Conservation (phyloP, 2,113 vertebrate genomes). For the Cyprinodon variegatus region DNA sequence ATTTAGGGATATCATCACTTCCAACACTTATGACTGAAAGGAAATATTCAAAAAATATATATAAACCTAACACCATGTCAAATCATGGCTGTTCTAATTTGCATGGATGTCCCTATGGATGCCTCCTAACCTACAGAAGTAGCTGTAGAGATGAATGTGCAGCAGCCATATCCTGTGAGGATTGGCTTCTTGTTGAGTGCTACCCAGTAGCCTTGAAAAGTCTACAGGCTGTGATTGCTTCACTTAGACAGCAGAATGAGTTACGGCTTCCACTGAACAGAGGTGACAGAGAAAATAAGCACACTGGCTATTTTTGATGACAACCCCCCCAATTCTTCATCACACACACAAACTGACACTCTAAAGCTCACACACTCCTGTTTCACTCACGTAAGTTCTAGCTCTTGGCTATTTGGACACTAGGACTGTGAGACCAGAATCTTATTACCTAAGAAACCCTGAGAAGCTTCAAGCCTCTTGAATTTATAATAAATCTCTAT, state of each 20-base stretch:
- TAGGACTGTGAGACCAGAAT: slow-evolving; percentile 41
- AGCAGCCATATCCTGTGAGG: slow-evolving; percentile 27
- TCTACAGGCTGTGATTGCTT: slow-evolving; percentile 53
- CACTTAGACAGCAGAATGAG: slow-evolving; percentile 53
- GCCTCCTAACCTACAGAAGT: slow-evolving; percentile 9
- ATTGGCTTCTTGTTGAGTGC: slow-evolving; percentile 50
- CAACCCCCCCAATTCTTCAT: slow-evolving; percentile 24
- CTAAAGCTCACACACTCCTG: slow-evolving; percentile 7
- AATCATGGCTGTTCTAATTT: slow-evolving; percentile 24
- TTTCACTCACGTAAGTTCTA: slow-evolving; percentile 25
- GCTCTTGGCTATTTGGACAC: slow-evolving; percentile 58
- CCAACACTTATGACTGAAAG: background rate
- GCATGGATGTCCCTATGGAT: slow-evolving; percentile 46
- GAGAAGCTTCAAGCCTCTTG: slow-evolving; percentile 55
- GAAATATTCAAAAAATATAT: slow-evolving; percentile 5
- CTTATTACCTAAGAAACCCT: slow-evolving; percentile 56
- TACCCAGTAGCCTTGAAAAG: slow-evolving; percentile 28
- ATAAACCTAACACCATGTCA: background rate
- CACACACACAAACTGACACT: background rate
- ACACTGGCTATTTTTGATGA: slow-evolving; percentile 40
- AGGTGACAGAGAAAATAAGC: slow-evolving; percentile 39
- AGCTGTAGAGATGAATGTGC: slow-evolving; percentile 2
- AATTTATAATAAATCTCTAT: slow-evolving; percentile 55
- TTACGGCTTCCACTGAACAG: slow-evolving; percentile 45
- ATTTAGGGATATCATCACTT: background rate